Conservation (phyloP, 1,140 invertebrate genomes). For the Meloidogyne chitwoodi region DNA sequence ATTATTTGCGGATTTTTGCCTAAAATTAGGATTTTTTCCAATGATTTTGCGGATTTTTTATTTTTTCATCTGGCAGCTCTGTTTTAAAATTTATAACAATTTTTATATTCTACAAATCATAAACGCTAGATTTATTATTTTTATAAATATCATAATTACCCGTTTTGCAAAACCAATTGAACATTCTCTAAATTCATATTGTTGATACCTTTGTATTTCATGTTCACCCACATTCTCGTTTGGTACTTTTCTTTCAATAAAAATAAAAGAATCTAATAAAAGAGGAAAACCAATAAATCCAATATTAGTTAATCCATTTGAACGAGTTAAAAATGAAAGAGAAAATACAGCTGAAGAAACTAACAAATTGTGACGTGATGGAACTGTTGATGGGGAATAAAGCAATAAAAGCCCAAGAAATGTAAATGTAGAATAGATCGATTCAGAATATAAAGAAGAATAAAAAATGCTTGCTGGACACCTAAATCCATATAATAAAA, state of each 20-base stretch:
- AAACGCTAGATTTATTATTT: no score
- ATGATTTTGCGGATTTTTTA: no score
- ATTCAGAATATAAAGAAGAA: constrained; percentile 43
- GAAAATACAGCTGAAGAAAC: constrained; percentile 37
- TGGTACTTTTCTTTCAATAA: constrained; percentile 14
- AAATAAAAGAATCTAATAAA: background rate
- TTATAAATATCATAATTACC: no score
- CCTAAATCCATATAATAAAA: background rate
- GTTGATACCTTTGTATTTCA: constrained; percentile 12
- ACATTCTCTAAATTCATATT: constrained; percentile 27
- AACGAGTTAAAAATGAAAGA: constrained; percentile 46
- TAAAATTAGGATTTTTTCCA: no score
- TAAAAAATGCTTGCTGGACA: constrained; percentile 43
- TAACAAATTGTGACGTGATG: constrained; percentile 7
- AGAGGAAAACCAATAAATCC: constrained; percentile 30
- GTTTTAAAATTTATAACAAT: no score
- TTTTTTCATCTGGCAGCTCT: no score
- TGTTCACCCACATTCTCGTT: constrained; percentile 28
- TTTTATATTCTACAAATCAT: no score
- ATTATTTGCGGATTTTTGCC: no score
- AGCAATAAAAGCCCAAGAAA: constrained; percentile 29
- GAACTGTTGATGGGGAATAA: constrained; percentile 1
- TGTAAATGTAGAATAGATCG: constrained; percentile 37
- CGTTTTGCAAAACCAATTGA: constrained; percentile 3
- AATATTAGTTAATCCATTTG: constrained; percentile 41